These are phyloP conservation scores for Leptarthrus brevirostris DNA, from an alignment of 2,888 invertebrate genomes.

Conservation along the genomic window DNA sequence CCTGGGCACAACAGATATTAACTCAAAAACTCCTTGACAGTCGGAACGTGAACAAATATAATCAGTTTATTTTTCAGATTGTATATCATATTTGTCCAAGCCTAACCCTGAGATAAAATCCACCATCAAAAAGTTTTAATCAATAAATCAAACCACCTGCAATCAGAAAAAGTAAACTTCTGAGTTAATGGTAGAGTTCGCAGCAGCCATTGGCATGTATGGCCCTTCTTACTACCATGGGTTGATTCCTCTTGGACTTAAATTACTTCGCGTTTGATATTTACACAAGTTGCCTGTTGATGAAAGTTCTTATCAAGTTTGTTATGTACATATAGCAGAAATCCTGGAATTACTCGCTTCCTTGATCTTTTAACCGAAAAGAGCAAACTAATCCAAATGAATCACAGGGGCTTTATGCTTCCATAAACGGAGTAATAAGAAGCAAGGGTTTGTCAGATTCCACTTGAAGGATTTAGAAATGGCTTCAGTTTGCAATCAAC, in stretches of 20 bases:
- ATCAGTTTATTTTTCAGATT: neutral
- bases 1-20: no score
- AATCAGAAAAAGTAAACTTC: conserved; percentile 41
- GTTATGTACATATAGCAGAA: conserved; percentile 29
- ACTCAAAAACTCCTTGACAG: neutral
- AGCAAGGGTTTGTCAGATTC: no score
- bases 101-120: neutral
- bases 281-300: conserved; percentile 41
- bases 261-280: conserved; percentile 18
- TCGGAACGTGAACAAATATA: neutral
- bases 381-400: conserved; percentile 16
- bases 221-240: no score
- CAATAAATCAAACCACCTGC: conserved; percentile 36
- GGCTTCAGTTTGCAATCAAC: no score
- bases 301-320: conserved; percentile 19
- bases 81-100: conserved; percentile 2
- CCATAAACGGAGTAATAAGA: no score
- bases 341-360: conserved; percentile 33
- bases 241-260: neutral
- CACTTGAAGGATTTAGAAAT: no score
- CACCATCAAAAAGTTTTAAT: conserved; percentile 17
- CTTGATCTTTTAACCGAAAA: conserved; percentile 19
- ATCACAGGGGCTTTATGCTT: conserved; percentile 3
- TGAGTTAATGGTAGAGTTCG: neutral
- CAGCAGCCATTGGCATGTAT: neutral